Percentiles rank a stretch among this genome's conserved stretches.
phyloP scores from a whole-genome alignment of 23 tunicate species.

The Diplosoma virens region DNA sequence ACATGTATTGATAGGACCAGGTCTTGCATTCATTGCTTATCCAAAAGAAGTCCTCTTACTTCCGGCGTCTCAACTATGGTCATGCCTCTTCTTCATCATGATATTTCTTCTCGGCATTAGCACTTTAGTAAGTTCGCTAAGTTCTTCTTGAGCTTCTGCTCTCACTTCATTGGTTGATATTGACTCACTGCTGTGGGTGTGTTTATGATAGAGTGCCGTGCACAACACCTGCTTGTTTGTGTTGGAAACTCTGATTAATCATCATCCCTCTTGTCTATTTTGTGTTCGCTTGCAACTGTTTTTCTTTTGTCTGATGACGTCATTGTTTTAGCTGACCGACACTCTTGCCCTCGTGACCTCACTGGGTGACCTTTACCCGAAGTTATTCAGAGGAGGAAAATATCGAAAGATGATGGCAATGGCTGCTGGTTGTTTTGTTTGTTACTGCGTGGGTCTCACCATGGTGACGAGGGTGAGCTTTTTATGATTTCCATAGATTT shows the following conservation, averaged over 20 bases:
- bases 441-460: slow-evolving; percentile 73
- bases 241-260: neutral
- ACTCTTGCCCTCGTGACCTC: slow-evolving; percentile 88
- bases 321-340: slow-evolving; percentile 67
- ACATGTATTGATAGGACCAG: too few species aligned
- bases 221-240: neutral
- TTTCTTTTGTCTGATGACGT: neutral
- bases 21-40: slow-evolving; percentile 93
- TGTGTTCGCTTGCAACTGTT: neutral
- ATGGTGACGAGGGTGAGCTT: slow-evolving; percentile 84
- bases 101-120: slow-evolving; percentile 91
- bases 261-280: neutral
- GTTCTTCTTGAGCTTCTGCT: too few species aligned
- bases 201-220: neutral
- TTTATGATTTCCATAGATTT: too few species aligned
- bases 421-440: slow-evolving; percentile 75
- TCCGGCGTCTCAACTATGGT: slow-evolving; percentile 87
- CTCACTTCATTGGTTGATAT: too few species aligned
- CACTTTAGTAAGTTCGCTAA: slow-evolving; percentile 74
- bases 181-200: too few species aligned
- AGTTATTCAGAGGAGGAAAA: slow-evolving; percentile 79
- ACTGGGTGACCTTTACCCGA: slow-evolving; percentile 82
- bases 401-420: slow-evolving; percentile 76
- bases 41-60: slow-evolving; percentile 90
- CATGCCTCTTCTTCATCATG: slow-evolving; percentile 86